phyloP scores from a whole-genome alignment of 2,888 invertebrate genomes.

The Tetramorium bicarinatum region DNA sequence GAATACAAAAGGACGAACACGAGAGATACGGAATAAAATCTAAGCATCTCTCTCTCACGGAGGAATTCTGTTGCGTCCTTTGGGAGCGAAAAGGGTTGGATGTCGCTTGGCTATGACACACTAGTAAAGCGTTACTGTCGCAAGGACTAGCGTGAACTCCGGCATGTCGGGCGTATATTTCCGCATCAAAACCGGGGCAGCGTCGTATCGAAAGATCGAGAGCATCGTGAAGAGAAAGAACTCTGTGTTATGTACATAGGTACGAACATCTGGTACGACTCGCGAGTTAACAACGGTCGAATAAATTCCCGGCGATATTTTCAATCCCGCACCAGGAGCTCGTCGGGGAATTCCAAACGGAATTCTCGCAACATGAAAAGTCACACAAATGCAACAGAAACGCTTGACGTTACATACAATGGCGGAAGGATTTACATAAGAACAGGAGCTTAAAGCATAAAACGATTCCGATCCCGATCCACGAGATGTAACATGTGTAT shows the following conservation, averaged over 20 bases:
- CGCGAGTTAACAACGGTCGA: constrained; percentile 49
- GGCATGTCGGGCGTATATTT: constrained; percentile 35
- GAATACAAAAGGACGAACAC: constrained; percentile 14
- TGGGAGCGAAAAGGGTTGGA: constrained; percentile 17
- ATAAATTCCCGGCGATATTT: constrained; percentile 65
- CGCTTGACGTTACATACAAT: constrained; percentile 11
- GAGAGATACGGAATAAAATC: constrained; percentile 32
- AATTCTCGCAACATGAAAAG: constrained; percentile 33
- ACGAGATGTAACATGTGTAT: constrained; percentile 13
- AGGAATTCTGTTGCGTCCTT: constrained; percentile 19
- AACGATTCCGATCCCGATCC: constrained; percentile 9
- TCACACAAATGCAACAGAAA: constrained; percentile 34
- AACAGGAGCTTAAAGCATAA: constrained; percentile 36
- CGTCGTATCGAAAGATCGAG: constrained; percentile 49
- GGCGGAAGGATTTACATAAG: constrained; percentile 44
- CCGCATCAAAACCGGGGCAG: constrained; percentile 30
- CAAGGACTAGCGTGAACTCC: constrained; percentile 5
- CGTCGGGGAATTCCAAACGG: neutral
- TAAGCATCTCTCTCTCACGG: constrained; percentile 35
- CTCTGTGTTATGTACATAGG: constrained; percentile 45
- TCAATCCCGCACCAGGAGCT: constrained; percentile 43
- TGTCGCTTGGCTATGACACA: constrained; percentile 30
- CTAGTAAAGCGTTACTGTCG: constrained; percentile 38
- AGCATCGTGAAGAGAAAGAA: constrained; percentile 40
- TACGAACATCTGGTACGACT: constrained; percentile 47